A percentile compares a stretch with the other conserved stretches of the same genome.
Evolutionary conservation across 2,113 vertebrate species (phyloP).

Genomic region (Datnioides undecimradiatus): DNA sequence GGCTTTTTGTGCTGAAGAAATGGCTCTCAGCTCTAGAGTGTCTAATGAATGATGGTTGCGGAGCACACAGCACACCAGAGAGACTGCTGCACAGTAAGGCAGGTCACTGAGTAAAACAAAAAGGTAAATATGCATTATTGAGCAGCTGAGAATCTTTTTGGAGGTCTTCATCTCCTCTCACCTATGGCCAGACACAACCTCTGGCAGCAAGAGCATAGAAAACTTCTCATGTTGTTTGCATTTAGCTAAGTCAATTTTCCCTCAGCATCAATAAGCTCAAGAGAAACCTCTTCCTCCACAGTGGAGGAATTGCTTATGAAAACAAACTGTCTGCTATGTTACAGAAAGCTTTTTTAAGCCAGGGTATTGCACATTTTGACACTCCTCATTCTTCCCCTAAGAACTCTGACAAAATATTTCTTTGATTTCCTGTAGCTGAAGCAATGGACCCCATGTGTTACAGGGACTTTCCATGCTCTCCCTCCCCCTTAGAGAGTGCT

Average conservation of each 20-base stretch:
- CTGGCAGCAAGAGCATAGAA: constrained; percentile 6
- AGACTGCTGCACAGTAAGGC: constrained; percentile 32
- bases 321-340: constrained; percentile 24
- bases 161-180: constrained; percentile 9
- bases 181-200: constrained; percentile 30
- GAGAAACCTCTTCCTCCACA: not conserved
- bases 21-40: constrained; percentile 37
- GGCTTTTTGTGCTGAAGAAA: constrained; percentile 52
- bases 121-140: constrained; percentile 41
- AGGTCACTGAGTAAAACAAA: constrained; percentile 42
- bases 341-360: constrained; percentile 17
- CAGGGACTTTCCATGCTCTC: constrained; percentile 78
- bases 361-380: constrained; percentile 9
- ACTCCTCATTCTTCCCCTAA: constrained; percentile 12
- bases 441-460: constrained; percentile 78
- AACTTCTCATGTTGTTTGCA: constrained; percentile 20
- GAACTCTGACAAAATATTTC: constrained; percentile 62
- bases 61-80: constrained; percentile 27
- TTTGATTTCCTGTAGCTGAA: constrained; percentile 73
- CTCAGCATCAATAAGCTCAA: not conserved
- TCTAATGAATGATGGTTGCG: constrained; percentile 50
- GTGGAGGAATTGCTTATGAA: constrained; percentile 8
- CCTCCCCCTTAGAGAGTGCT: constrained; percentile 34
- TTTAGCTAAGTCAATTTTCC: constrained; percentile 14
- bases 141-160: constrained; percentile 12